Evolutionary conservation across 2,113 vertebrate species (phyloP), one percentile per base, ranked within the genome.

Genomic region (Xyrauchen texanus): DNA sequence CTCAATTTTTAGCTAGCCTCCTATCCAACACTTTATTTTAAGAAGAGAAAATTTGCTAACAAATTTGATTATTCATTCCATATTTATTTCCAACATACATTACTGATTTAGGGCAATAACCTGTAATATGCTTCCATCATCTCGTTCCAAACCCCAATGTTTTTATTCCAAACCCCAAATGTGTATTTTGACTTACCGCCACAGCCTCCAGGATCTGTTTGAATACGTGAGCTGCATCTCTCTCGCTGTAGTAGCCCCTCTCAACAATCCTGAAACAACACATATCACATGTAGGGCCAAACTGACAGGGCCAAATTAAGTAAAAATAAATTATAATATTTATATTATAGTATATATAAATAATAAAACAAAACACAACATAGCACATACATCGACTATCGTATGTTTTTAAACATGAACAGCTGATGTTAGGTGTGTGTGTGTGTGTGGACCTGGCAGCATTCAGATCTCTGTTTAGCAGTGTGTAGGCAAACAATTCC

Each of bases 191-290:
- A 74, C 76, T 92, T 89, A 96, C 95, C 87, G 89, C 91, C 75
- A 95, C 94, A 0, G 95, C 96, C 86, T 97, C 95, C 87, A 96
- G 91, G 82, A 96, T 96, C 89, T 97, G 95, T 53, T 95, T 95
- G 86, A 96, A 95, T 61, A 95, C 95, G 1, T 95, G 93, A 0
- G 94, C 95, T 0, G 95, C 95, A 0, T 95, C 95, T 81, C 92
- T 83, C 86, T 97, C 95, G 2, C 95, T 96, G 94, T 96, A 96
- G 88, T 95, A 96, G 0, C 94, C 95, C 12, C 95, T 90, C 85
- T 97, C 94, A 84, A 96, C 95, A 0, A 96, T 96, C 91, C 95
- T 96, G 90, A 0, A 55, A 84, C 62, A 80, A 45, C 76, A 78
- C 64, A 44, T 1, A 34, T 34, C 21, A 34, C 21, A 34, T 34